These are phyloP conservation scores for Silurus lanzhouensis DNA, from an alignment of 2,797 vertebrate genomes.

Conservation along the genomic window DNA sequence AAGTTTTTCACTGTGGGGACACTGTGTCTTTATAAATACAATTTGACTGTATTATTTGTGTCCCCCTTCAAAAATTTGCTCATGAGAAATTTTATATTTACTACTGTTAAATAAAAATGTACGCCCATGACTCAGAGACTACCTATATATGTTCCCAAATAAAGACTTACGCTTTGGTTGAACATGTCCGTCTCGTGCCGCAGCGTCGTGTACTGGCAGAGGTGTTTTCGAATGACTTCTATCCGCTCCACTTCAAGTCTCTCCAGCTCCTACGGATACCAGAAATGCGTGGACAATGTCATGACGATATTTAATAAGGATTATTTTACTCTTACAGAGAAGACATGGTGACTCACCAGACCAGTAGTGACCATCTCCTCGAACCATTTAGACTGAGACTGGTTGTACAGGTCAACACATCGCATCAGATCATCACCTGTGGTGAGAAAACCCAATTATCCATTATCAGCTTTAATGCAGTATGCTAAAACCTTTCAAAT, in stretches of 20 bases:
- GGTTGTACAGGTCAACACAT: constrained; percentile 97
- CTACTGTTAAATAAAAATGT: too few relatives aligned
- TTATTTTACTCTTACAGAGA: not conserved
- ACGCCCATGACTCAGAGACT: too few relatives aligned
- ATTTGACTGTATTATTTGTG: too few relatives aligned
- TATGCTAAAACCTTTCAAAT: not conserved
- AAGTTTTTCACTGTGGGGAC: too few relatives aligned
- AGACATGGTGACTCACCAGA: constrained; percentile 75
- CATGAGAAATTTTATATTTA: too few relatives aligned
- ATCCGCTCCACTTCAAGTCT: constrained; percentile 93
- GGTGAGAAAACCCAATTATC: constrained; percentile 25
- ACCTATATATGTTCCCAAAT: not conserved
- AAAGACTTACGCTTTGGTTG: constrained; percentile 94
- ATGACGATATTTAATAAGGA: not conserved
- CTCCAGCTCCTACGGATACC: constrained; percentile 86
- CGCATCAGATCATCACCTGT: constrained; percentile 96
- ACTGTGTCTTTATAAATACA: too few relatives aligned
- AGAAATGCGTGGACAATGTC: not conserved
- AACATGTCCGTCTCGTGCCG: constrained; percentile 99
- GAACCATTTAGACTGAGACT: constrained; percentile 98
- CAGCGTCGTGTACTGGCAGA: constrained; percentile 95
- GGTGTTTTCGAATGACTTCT: constrained; percentile 94
- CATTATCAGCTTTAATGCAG: not conserved
- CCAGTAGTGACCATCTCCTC: constrained; percentile 99
- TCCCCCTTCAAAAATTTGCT: too few relatives aligned